Evolutionary conservation across 2,797 vertebrate genomes (phyloP).

Genomic region (Streptopelia turtur): DNA sequence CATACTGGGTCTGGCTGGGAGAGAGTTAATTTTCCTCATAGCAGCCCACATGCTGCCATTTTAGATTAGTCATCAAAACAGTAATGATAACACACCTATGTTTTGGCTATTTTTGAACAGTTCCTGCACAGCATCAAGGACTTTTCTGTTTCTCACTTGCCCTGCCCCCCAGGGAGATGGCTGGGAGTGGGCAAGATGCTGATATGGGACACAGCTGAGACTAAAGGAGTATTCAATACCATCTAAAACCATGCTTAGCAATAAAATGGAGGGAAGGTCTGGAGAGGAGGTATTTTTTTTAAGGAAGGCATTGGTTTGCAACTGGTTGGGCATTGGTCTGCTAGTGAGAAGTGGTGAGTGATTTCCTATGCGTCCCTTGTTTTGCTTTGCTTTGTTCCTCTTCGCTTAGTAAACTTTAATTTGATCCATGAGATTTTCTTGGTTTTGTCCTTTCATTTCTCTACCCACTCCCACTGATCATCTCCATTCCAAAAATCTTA

Average conservation of each 20-base stretch:
- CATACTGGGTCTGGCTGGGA: background rate
- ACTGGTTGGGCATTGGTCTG: background rate
- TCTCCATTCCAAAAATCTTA: background rate
- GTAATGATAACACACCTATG: background rate
- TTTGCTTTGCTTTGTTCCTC: background rate
- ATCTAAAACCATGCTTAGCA: background rate
- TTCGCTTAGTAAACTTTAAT: background rate
- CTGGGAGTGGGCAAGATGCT: background rate
- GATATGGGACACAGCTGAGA: background rate
- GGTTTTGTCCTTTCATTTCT: background rate
- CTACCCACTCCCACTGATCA: background rate
- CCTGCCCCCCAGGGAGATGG: background rate
- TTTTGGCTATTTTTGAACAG: background rate
- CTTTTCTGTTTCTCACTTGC: background rate
- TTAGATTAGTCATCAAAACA: background rate
- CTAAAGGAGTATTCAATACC: background rate
- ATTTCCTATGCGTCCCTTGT: background rate
- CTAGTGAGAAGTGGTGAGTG: background rate
- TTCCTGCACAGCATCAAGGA: background rate
- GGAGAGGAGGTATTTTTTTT: background rate
- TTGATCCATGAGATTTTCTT: background rate
- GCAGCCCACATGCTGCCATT: background rate
- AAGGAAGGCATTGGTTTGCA: background rate
- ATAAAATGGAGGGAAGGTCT: background rate
- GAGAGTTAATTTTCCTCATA: background rate